A percentile compares a stretch with the other conserved stretches of the same genome.
Conservation (phyloP, 2,888 invertebrate species). For the Drosophila crucigera region DNA sequence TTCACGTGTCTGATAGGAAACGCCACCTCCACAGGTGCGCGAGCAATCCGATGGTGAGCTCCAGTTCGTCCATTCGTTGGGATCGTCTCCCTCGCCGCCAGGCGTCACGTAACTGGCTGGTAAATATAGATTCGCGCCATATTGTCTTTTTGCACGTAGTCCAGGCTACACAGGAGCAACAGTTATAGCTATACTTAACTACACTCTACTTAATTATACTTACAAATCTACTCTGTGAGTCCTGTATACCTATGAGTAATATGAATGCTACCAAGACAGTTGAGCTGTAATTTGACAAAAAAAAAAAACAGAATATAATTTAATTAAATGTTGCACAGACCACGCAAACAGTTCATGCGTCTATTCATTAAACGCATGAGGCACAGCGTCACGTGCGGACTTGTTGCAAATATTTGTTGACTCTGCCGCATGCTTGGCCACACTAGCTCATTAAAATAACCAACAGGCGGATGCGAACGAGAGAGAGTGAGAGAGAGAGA, state of each 20-base stretch:
- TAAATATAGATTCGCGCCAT: conserved; percentile 90
- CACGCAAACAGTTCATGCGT: conserved; percentile 17
- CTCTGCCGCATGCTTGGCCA: conserved; percentile 59
- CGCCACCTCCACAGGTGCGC: conserved; percentile 96
- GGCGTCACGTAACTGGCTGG: conserved; percentile 91
- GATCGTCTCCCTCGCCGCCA: conserved; percentile 88
- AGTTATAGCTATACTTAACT: neutral
- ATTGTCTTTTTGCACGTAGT: conserved; percentile 91
- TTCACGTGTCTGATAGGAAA: conserved; percentile 92
- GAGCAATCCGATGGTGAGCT: conserved; percentile 94
- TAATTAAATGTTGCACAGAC: conserved; percentile 39
- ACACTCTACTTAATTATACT: conserved; percentile 86
- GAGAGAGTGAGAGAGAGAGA: neutral
- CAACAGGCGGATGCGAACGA: conserved; percentile 29
- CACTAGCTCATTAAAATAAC: conserved; percentile 54
- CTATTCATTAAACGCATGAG: conserved; percentile 51
- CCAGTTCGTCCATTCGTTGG: conserved; percentile 93
- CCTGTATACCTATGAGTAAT: conserved; percentile 86
- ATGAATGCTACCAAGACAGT: conserved; percentile 88
- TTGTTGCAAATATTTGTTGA: conserved; percentile 78
- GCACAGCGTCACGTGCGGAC: conserved; percentile 69
- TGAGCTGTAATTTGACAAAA: conserved; percentile 87
- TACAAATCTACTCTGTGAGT: conserved; percentile 87
- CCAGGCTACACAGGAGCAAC: conserved; percentile 86
- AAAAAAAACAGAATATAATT: conserved; percentile 13